phyloP scores from a whole-genome alignment of 2,113 vertebrate genomes.

The Spilogale gracilis region DNA sequence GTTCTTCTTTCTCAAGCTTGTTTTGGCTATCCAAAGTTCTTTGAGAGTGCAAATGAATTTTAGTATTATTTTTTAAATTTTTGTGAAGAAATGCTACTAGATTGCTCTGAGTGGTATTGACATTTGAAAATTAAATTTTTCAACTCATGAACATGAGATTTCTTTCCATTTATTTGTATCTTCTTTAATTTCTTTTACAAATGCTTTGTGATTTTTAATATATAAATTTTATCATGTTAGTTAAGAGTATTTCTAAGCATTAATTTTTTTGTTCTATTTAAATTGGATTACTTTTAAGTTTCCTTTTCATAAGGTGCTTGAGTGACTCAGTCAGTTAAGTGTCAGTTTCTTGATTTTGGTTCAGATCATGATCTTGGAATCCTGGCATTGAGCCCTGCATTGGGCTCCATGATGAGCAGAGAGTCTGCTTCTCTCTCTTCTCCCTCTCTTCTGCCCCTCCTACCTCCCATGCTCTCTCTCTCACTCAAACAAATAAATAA shows the following conservation, averaged over 20 bases:
- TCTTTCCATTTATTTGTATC: not conserved
- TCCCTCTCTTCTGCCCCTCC: too few species aligned
- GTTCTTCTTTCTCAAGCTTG: not conserved
- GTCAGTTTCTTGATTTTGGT: too few species aligned
- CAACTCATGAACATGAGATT: not conserved
- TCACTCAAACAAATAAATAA: too few species aligned
- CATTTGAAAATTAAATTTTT: not conserved
- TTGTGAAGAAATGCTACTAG: not conserved
- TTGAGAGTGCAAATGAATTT: not conserved
- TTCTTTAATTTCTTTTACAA: not conserved
- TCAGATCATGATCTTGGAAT: too few species aligned
- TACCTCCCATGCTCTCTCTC: too few species aligned
- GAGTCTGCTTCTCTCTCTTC: too few species aligned
- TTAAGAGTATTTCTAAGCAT: not conserved
- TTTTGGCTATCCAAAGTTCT: not conserved
- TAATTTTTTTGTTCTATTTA: not conserved
- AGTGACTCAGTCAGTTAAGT: too few species aligned
- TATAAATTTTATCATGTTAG: not conserved
- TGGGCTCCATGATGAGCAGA: too few species aligned
- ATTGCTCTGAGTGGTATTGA: not conserved
- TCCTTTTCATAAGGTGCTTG: too few species aligned
- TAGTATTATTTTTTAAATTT: not conserved
- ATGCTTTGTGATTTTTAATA: not conserved
- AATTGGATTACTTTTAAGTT: not conserved
- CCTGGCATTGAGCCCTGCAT: accelerated